A percentile compares a stretch with the other conserved stretches of the same genome.
These are phyloP conservation scores for Mythimna loreyi DNA, from an alignment of 2,888 invertebrate genomes.

Conservation along the genomic window DNA sequence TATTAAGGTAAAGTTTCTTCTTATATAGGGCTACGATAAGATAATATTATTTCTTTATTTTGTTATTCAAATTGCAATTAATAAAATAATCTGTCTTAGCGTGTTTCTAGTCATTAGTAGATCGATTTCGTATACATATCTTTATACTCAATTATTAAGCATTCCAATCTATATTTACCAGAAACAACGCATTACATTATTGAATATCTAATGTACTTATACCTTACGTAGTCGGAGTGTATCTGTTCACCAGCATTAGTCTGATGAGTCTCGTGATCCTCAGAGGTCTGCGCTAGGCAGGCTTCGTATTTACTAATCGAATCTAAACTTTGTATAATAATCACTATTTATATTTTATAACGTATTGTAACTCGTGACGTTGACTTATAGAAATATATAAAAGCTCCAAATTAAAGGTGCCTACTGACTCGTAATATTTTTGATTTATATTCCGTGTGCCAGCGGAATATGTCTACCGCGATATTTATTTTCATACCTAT, in stretches of 20 bases:
- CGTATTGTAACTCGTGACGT: conserved; percentile 48
- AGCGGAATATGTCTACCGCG: conserved; percentile 30
- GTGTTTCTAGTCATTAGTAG: conserved; percentile 79
- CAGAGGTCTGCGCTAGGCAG: conserved; percentile 55
- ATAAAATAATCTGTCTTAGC: conserved; percentile 64
- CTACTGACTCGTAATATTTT: conserved; percentile 56
- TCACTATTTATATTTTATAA: conserved; percentile 59
- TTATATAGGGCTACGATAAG: conserved; percentile 54
- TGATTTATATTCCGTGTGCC: conserved; percentile 37
- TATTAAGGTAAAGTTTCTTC: conserved; percentile 53
- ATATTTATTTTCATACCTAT: conserved; percentile 50
- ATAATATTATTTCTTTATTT: conserved; percentile 48
- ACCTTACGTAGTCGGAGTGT: conserved; percentile 51
- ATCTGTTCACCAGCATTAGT: conserved; percentile 42
- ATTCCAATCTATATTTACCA: conserved; percentile 82
- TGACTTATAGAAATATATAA: conserved; percentile 38
- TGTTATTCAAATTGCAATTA: conserved; percentile 62
- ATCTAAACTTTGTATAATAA: conserved; percentile 59
- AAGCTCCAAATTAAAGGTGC: conserved; percentile 45
- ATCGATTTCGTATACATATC: conserved; percentile 81
- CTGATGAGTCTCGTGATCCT: conserved; percentile 54
- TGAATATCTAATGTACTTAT: conserved; percentile 53
- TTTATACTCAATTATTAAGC: conserved; percentile 83
- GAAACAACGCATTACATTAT: conserved; percentile 65
- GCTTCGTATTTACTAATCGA: conserved; percentile 59